Conservation (phyloP, 1,140 invertebrate species). For the Micrasema longulum region DNA sequence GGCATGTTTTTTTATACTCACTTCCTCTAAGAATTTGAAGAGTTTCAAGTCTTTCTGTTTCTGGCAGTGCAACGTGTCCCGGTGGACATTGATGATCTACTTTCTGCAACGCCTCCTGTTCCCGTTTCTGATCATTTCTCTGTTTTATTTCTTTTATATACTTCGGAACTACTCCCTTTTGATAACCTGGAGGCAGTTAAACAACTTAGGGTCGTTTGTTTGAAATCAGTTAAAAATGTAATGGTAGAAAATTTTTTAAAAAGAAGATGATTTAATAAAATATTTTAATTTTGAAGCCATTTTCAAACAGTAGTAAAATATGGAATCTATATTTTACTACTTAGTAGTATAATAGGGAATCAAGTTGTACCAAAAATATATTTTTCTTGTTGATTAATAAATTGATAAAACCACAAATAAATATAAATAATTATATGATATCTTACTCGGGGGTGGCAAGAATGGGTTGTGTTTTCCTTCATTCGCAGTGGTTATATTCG, state of each 20-base stretch:
- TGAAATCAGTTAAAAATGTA: too few relatives aligned
- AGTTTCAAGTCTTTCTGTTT: slow-evolving; percentile 81
- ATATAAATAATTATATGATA: too few relatives aligned
- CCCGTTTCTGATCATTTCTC: neutral
- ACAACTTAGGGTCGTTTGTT: too few relatives aligned
- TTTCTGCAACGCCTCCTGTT: neutral
- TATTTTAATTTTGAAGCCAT: too few relatives aligned
- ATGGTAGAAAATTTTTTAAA: too few relatives aligned
- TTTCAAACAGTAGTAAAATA: too few relatives aligned
- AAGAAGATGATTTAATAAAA: too few relatives aligned
- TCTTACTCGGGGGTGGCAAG: slow-evolving; percentile 37
- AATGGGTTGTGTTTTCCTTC: slow-evolving; percentile 5
- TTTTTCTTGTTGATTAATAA: too few relatives aligned
- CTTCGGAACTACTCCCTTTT: slow-evolving; percentile 38
- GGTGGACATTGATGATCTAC: slow-evolving; percentile 64
- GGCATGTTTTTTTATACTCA: slow-evolving; percentile 70
- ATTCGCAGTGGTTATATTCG: neutral
- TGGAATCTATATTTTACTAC: too few relatives aligned
- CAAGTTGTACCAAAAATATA: too few relatives aligned
- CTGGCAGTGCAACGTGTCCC: slow-evolving; percentile 82
- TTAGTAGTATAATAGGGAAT: too few relatives aligned
- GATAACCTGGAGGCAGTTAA: slow-evolving; percentile 22
- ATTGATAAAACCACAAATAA: too few relatives aligned
- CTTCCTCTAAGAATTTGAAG: slow-evolving; percentile 81
- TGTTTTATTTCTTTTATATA: slow-evolving; percentile 35